Conservation (phyloP, 1,140 invertebrate species). For the Drosophila trapezifrons region DNA sequence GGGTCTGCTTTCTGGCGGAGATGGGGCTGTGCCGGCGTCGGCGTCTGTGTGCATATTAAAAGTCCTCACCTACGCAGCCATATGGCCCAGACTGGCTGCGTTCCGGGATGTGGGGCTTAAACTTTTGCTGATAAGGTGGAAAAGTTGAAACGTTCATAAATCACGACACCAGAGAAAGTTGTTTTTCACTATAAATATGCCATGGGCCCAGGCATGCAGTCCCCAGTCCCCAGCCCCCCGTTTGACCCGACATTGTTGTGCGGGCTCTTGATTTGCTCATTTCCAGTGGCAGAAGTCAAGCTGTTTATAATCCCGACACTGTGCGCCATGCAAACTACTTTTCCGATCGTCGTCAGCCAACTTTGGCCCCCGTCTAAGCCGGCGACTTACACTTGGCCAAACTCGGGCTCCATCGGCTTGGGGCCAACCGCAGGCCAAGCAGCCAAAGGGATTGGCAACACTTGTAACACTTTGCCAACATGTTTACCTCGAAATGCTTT, state of each 20-base stretch:
- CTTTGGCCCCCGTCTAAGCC: conserved; percentile 56
- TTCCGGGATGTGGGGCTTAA: conserved; percentile 52
- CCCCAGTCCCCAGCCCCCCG: neutral
- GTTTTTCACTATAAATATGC: conserved; percentile 77
- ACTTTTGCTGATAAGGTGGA: conserved; percentile 79
- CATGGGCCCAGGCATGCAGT: conserved; percentile 26
- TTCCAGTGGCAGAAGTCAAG: conserved; percentile 46
- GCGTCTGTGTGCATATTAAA: conserved; percentile 61
- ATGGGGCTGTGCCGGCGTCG: neutral
- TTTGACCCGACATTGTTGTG: conserved; percentile 50
- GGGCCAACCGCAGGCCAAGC: conserved; percentile 39
- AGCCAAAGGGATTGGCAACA: conserved; percentile 57
- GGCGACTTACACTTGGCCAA: conserved; percentile 73
- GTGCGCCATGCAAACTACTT: conserved; percentile 60
- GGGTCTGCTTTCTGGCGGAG: neutral
- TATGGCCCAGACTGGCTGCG: conserved; percentile 49
- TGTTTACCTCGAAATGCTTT: conserved; percentile 63
- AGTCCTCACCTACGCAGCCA: conserved; percentile 61
- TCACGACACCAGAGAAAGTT: conserved; percentile 80
- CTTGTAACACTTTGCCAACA: conserved; percentile 65
- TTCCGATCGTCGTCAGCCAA: conserved; percentile 55
- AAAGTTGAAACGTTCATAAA: conserved; percentile 82
- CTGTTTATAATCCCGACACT: conserved; percentile 61
- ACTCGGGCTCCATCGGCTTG: conserved; percentile 36
- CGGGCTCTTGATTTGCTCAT: conserved; percentile 56